These are phyloP conservation scores for Tokudaia muenninki DNA, from an alignment of 2,797 vertebrate species.

Conservation along the genomic window DNA sequence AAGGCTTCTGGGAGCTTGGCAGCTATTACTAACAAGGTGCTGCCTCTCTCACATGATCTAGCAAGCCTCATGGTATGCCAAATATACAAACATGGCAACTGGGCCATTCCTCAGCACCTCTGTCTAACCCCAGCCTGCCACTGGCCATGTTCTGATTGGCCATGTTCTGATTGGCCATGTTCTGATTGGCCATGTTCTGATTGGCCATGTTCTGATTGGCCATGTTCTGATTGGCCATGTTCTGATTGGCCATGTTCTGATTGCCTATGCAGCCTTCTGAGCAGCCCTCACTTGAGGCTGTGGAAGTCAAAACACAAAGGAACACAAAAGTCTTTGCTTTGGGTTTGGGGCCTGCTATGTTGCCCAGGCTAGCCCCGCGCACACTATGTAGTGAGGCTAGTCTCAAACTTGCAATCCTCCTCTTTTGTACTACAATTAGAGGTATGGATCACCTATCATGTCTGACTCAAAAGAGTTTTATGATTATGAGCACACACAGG, in stretches of 20 bases:
- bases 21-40: constrained; percentile 20
- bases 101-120: background rate
- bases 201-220: too few species aligned
- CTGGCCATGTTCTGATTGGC: background rate
- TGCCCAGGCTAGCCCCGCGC: background rate
- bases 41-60: background rate
- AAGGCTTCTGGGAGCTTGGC: background rate
- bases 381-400: background rate
- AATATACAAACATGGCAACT: background rate
- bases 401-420: background rate
- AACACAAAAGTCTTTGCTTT: background rate
- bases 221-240: too few species aligned
- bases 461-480: constrained; percentile 2
- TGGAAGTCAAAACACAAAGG: constrained; percentile 21
- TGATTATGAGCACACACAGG: background rate
- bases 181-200: too few species aligned
- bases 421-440: background rate
- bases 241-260: background rate
- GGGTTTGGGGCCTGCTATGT: background rate
- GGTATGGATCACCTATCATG: background rate
- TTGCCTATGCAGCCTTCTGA: background rate
- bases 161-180: too few species aligned
- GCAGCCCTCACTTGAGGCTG: background rate
- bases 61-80: background rate
- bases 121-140: background rate